A percentile compares a stretch with the other conserved stretches of the same genome.
Evolutionary conservation across 2,888 invertebrate species (phyloP).

Genomic region (Thysanoteuthis rhombus): DNA sequence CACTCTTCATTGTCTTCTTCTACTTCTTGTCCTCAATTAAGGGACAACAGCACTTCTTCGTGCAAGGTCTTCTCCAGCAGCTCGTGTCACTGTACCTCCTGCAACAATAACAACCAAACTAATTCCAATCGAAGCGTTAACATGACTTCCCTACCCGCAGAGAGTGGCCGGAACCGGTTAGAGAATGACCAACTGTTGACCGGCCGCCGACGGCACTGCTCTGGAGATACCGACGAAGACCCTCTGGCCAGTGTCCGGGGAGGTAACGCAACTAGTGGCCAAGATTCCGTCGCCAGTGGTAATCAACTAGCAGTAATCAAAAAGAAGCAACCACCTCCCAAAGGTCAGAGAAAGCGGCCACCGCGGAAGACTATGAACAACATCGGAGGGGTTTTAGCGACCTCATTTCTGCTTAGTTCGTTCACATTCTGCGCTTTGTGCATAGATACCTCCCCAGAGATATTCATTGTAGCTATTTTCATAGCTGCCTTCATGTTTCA

Average conservation of each 20-base stretch:
- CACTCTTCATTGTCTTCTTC: neutral
- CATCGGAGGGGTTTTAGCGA: neutral
- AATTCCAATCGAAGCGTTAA: neutral
- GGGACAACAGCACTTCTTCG: neutral
- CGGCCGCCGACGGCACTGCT: neutral
- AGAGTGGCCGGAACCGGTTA: neutral
- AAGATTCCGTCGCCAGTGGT: neutral
- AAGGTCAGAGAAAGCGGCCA: neutral
- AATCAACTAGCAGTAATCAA: neutral
- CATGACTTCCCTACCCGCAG: neutral
- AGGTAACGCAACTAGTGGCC: neutral
- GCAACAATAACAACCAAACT: too few species aligned
- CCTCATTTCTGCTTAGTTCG: neutral
- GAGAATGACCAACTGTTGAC: neutral
- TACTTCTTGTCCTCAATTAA: neutral
- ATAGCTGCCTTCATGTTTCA: conserved; percentile 15
- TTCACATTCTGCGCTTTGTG: conserved; percentile 18
- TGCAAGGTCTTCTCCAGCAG: neutral
- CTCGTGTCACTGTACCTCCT: neutral
- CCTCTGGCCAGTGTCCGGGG: neutral
- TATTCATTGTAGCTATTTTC: neutral
- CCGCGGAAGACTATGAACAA: neutral
- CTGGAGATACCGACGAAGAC: neutral
- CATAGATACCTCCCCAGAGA: neutral
- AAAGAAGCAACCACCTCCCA: neutral